Percentiles rank a stretch among this genome's conserved stretches.
Conservation (phyloP, 2,888 invertebrate genomes). For the Pherbina coryleti region DNA sequence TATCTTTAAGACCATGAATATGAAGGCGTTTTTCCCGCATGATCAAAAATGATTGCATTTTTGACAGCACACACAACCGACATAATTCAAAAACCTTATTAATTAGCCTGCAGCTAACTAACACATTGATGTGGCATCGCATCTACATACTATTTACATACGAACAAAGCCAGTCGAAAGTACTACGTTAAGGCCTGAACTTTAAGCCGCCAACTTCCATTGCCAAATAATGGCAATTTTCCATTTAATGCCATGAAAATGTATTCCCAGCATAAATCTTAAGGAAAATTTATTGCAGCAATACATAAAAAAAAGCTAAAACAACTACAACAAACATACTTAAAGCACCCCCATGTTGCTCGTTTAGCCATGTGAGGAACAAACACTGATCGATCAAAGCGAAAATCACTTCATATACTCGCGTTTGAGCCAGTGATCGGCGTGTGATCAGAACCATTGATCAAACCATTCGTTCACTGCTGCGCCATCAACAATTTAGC, state of each 20-base stretch:
- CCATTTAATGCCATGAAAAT: conserved; percentile 52
- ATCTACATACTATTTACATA: not conserved
- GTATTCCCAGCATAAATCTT: conserved; percentile 54
- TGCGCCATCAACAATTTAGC: not conserved
- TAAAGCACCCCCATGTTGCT: conserved; percentile 8
- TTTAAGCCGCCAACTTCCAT: not conserved
- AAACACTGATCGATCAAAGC: conserved; percentile 24
- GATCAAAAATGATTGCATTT: conserved; percentile 17
- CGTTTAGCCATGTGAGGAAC: not conserved
- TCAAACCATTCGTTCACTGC: conserved; percentile 10
- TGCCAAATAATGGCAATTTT: conserved; percentile 52
- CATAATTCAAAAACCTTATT: conserved; percentile 31
- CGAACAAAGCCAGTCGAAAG: not conserved
- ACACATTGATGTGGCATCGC: not conserved
- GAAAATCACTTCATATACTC: conserved; percentile 24
- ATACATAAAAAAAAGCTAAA: not conserved
- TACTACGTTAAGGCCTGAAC: not conserved
- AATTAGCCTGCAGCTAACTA: conserved; percentile 30
- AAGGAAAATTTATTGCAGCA: conserved; percentile 50
- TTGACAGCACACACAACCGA: conserved; percentile 17
- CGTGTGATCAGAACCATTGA: conserved; percentile 17
- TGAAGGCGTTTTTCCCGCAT: conserved; percentile 13
- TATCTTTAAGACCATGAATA: not conserved
- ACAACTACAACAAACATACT: not conserved
- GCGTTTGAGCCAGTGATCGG: not conserved